Conservation (phyloP, 2,113 vertebrate species). For the Dromas ardeola region DNA sequence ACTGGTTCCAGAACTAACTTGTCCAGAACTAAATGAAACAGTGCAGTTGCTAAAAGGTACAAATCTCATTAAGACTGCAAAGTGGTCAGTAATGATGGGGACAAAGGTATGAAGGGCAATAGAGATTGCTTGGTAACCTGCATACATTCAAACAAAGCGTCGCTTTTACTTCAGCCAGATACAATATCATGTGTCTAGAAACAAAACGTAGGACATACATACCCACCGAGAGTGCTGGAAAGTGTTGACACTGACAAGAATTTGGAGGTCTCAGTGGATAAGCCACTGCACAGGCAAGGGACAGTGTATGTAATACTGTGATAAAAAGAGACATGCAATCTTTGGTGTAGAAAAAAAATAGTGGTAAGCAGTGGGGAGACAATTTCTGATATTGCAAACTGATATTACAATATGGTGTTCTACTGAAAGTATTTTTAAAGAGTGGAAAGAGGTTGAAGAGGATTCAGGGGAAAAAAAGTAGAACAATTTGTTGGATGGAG, state of each 20-base stretch:
- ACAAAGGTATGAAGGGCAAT: not conserved
- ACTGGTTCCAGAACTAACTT: not conserved
- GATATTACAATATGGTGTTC: not conserved
- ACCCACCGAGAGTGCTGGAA: not conserved
- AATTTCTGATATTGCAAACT: not conserved
- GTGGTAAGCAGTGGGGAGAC: not conserved
- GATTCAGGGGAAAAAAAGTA: not conserved
- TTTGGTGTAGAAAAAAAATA: not conserved
- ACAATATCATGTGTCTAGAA: not conserved
- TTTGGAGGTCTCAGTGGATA: not conserved
- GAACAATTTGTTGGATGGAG: not conserved
- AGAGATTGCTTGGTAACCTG: not conserved
- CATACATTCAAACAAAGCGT: not conserved
- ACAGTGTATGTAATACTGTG: not conserved
- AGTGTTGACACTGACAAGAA: not conserved
- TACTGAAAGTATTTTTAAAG: not conserved
- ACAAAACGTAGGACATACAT: not conserved
- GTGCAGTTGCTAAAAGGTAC: not conserved
- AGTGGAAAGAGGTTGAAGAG: not conserved
- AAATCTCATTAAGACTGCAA: not conserved
- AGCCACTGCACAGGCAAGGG: not conserved
- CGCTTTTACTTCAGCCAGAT: not conserved
- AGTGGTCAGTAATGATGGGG: not conserved
- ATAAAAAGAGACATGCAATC: not conserved
- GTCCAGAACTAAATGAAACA: not conserved